Conservation (phyloP, 92 coral and sea anemone species). For the Siderastrea radians region DNA sequence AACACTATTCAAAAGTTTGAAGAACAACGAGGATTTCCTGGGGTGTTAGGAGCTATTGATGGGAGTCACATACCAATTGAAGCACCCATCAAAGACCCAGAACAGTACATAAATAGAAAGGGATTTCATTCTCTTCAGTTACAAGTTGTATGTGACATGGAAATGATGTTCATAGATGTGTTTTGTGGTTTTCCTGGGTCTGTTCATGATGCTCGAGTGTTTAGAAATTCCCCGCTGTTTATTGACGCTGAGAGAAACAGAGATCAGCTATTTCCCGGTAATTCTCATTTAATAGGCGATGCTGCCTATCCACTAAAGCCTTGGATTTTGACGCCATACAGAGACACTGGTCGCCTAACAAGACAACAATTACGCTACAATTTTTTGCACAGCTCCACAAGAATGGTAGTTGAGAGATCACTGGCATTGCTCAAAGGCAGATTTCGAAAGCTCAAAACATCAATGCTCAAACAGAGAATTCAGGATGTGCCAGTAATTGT, state of each 20-base stretch:
- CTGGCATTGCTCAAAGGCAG: conserved; percentile 55
- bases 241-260: conserved; percentile 55
- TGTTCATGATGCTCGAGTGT: conserved; percentile 71
- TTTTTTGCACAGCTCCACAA: conserved; percentile 55
- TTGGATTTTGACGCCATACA: conserved; percentile 56
- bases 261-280: conserved; percentile 67
- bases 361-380: conserved; percentile 28
- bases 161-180: conserved; percentile 65
- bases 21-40: conserved; percentile 43
- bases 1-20: conserved; percentile 30
- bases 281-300: conserved; percentile 70
- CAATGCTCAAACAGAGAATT: conserved; percentile 26
- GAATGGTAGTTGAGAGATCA: conserved; percentile 67
- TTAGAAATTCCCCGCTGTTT: conserved; percentile 70
- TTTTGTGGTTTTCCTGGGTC: conserved; percentile 83
- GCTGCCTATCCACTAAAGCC: conserved; percentile 71
- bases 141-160: conserved; percentile 72
- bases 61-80: conserved; percentile 56
- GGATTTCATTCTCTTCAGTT: conserved; percentile 60
- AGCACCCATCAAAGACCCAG: conserved; percentile 47
- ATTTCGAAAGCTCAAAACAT: conserved; percentile 60
- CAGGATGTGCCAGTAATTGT: conserved; percentile 46
- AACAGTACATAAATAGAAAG: conserved; percentile 75
- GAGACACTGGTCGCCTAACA: conserved; percentile 52
- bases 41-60: conserved; percentile 12